Conservation (phyloP, 2,888 invertebrate genomes). For the Phorcus lineatus region DNA sequence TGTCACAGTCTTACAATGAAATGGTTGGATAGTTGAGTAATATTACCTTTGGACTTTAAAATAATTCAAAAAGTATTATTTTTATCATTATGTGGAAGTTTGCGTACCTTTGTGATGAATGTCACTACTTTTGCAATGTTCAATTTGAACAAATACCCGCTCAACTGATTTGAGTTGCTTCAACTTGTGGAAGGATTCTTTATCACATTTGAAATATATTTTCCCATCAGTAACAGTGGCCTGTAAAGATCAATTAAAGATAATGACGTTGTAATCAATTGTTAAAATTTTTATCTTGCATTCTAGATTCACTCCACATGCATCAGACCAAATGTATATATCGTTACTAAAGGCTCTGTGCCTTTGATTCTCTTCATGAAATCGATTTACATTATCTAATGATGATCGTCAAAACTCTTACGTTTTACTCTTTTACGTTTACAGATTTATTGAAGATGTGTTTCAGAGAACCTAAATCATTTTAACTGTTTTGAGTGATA, state of each 20-base stretch:
- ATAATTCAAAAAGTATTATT: not conserved
- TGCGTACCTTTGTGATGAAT: conserved; percentile 31
- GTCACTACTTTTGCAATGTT: conserved; percentile 34
- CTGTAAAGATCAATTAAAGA: conserved; percentile 18
- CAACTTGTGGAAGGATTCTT: not conserved
- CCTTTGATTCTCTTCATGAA: too few species aligned
- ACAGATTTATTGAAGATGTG: not conserved
- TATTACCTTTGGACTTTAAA: too few species aligned
- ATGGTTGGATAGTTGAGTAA: too few species aligned
- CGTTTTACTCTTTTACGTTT: too few species aligned
- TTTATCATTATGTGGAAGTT: not conserved
- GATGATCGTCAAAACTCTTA: too few species aligned
- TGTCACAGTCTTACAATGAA: not conserved
- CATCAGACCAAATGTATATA: too few species aligned
- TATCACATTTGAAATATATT: conserved; percentile 35
- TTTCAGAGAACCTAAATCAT: not conserved
- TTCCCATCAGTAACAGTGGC: conserved; percentile 41
- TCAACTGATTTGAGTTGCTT: conserved; percentile 44
- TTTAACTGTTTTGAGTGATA: not conserved
- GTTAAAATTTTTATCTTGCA: not conserved
- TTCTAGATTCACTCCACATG: too few species aligned
- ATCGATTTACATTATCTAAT: too few species aligned
- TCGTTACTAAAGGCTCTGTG: too few species aligned
- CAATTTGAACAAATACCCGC: conserved; percentile 38
- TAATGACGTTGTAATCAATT: not conserved